Evolutionary conservation across 2,797 vertebrate species (phyloP).

Genomic region (Neopelma chrysocephalum): DNA sequence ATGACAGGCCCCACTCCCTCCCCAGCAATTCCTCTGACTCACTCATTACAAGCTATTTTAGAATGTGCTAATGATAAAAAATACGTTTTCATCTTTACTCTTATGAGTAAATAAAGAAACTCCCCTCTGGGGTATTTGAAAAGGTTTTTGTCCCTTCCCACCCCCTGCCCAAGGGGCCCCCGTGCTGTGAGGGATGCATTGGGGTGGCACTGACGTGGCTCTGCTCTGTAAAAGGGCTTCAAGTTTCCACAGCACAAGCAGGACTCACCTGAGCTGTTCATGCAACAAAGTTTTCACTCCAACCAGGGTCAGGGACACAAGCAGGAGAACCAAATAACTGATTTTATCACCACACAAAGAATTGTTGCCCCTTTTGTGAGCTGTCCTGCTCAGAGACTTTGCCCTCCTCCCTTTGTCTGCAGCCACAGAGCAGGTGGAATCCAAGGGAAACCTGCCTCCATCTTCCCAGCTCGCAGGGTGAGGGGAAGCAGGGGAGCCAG

Average conservation of each 20-base stretch:
- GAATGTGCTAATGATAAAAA: background rate
- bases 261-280: background rate
- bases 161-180: fast-evolving
- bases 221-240: background rate
- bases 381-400: background rate
- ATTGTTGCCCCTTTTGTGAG: background rate
- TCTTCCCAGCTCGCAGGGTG: background rate
- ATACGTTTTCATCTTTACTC: background rate
- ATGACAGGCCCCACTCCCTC: background rate
- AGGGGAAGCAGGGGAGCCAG: background rate
- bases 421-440: background rate
- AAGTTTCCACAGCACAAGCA: background rate
- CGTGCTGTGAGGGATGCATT: fast-evolving
- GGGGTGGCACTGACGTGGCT: background rate
- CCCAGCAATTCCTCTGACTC: constrained; percentile 31
- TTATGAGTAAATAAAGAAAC: constrained; percentile 11
- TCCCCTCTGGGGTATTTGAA: background rate
- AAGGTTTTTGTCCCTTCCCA: background rate
- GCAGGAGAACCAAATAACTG: background rate
- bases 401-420: background rate
- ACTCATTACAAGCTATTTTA: constrained; percentile 25
- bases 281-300: background rate
- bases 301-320: background rate
- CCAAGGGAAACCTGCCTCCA: background rate
- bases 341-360: background rate